Percentiles rank a stretch among this genome's conserved stretches.
Conservation (phyloP, 2,797 vertebrate species). For the Rhinatrema bivittatum region DNA sequence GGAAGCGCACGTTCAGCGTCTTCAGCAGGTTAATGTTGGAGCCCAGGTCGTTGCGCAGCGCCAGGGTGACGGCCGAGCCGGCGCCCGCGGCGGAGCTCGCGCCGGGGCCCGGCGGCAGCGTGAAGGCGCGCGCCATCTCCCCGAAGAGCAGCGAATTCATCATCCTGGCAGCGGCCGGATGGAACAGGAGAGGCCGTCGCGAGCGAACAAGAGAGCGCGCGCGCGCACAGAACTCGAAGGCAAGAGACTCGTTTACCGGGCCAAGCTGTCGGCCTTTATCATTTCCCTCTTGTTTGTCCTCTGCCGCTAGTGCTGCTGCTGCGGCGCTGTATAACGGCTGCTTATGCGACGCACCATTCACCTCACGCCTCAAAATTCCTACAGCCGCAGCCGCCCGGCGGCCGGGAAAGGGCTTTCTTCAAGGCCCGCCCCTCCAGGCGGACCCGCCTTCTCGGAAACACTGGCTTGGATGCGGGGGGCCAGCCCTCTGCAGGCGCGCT, state of each 20-base stretch:
- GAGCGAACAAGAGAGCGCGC: too few relatives aligned
- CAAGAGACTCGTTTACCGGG: too few relatives aligned
- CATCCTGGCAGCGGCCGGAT: slow-evolving; percentile 29
- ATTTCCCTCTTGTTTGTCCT: too few relatives aligned
- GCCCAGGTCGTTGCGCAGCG: slow-evolving; percentile 87
- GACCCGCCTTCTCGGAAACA: neutral
- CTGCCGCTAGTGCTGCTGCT: too few relatives aligned
- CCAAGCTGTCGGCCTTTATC: too few relatives aligned
- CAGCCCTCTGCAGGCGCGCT: too few relatives aligned
- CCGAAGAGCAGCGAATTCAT: slow-evolving; percentile 76
- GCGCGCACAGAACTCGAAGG: too few relatives aligned
- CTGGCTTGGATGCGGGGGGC: too few relatives aligned
- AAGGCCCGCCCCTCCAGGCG: slow-evolving; percentile 16
- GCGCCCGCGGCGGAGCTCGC: slow-evolving; percentile 25
- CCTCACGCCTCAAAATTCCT: too few relatives aligned
- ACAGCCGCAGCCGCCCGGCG: too few relatives aligned
- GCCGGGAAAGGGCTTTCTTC: slow-evolving; percentile 16
- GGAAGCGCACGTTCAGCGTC: slow-evolving; percentile 89
- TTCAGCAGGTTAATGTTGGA: slow-evolving; percentile 94
- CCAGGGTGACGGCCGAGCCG: slow-evolving; percentile 66
- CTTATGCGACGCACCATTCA: too few relatives aligned
- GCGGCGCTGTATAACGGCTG: too few relatives aligned
- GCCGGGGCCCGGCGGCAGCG: slow-evolving; percentile 27
- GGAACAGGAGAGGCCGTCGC: neutral
- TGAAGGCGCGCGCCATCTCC: slow-evolving; percentile 56